These are phyloP conservation scores for Eurytoma adleriae DNA, from an alignment of 2,888 invertebrate genomes.

Conservation along the genomic window DNA sequence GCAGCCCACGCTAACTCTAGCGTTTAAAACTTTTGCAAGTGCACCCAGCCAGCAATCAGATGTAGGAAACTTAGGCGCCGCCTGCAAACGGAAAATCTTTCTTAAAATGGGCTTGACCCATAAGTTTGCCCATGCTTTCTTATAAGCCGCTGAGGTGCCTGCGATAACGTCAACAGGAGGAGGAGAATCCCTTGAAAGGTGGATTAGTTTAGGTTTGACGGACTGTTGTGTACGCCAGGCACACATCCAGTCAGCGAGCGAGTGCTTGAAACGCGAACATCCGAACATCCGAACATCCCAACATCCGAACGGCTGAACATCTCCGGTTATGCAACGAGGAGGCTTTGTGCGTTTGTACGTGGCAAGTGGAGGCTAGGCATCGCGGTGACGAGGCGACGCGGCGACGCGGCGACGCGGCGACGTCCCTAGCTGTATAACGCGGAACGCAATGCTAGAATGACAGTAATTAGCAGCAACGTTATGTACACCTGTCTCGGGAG, in stretches of 20 bases:
- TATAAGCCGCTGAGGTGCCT: too few species aligned
- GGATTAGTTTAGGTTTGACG: constrained; percentile 8
- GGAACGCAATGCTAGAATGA: constrained; percentile 45
- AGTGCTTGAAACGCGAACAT: too few species aligned
- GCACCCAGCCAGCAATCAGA: too few species aligned
- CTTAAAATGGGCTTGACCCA: too few species aligned
- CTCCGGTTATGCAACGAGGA: constrained; percentile 15
- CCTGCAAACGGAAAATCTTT: too few species aligned
- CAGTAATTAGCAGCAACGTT: constrained; percentile 59
- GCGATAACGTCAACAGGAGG: background rate
- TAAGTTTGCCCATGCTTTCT: too few species aligned
- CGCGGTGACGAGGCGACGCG: constrained; percentile 13
- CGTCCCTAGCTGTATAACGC: constrained; percentile 11
- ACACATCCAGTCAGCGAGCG: background rate
- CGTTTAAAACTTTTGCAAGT: constrained; percentile 33
- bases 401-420: constrained; percentile 22
- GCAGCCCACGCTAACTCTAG: constrained; percentile 18
- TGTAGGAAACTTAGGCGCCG: too few species aligned
- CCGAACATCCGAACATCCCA: too few species aligned
- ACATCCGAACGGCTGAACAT: constrained; percentile 9
- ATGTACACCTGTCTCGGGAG: constrained; percentile 55
- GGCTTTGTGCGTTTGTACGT: constrained; percentile 27
- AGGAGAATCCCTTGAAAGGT: constrained; percentile 12
- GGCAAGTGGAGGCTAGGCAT: constrained; percentile 6
- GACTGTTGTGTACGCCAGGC: background rate